Evolutionary conservation across 2,113 vertebrate genomes (phyloP).

Genomic region (Ceyx melanurus): DNA sequence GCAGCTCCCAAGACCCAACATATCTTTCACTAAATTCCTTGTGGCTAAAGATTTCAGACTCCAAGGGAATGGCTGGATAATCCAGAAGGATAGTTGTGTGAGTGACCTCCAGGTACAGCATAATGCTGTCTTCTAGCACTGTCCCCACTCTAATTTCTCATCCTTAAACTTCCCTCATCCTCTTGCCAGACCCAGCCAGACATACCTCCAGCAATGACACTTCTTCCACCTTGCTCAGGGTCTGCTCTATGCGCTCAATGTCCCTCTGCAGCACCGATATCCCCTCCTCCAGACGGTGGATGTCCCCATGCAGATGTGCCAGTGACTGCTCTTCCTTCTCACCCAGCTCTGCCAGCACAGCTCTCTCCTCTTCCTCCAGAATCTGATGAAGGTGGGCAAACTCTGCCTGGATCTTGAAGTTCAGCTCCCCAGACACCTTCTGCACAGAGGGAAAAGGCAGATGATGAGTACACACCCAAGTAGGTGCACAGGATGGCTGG

Average conservation of each 20-base stretch:
- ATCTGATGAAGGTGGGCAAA: conserved; percentile 81
- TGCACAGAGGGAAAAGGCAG: not conserved
- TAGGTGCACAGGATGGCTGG: not conserved
- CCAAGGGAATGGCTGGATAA: not conserved
- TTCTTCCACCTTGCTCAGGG: conserved; percentile 36
- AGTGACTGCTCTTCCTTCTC: conserved; percentile 70
- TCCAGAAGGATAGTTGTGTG: not conserved
- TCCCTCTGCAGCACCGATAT: conserved; percentile 70
- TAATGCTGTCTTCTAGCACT: not conserved
- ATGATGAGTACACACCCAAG: not conserved
- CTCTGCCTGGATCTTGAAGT: conserved; percentile 73
- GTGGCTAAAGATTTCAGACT: not conserved
- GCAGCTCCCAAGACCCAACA: not conserved
- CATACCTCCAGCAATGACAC: conserved; percentile 60
- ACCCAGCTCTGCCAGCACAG: conserved; percentile 73
- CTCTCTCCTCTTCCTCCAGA: conserved; percentile 78
- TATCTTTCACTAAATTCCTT: not conserved
- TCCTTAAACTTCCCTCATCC: not conserved
- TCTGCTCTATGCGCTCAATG: conserved; percentile 50
- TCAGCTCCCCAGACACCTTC: conserved; percentile 71
- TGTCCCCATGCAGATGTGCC: conserved; percentile 65
- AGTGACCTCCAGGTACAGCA: not conserved
- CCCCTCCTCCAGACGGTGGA: conserved; percentile 57
- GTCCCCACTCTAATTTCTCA: not conserved
- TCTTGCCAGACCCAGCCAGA: not conserved